Evolutionary conservation across 2,113 vertebrate genomes (phyloP), one percentile per base, ranked within the genome.

Genomic region (Psittacus erithacus): DNA sequence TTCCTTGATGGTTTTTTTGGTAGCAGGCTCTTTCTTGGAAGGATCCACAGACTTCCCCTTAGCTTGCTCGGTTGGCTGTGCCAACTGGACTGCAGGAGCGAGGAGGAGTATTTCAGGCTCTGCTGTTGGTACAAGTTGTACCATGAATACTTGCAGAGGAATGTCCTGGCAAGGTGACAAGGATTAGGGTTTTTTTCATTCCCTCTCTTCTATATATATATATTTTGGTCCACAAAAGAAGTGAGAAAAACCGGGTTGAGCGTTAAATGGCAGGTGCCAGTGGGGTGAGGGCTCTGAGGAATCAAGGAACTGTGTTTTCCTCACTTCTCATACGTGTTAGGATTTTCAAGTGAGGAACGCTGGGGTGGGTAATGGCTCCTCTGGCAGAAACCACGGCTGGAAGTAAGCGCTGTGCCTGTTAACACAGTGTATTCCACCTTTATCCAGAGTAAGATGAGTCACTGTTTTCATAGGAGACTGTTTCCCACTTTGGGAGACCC

Each of bases 81-180:
- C 96, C 95, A 96, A 93, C 92, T 94, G 96, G 96, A 82, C 93
- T 90, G 86, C 65, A 68, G 85, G 93, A 95, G 91, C 1, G 46
- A 86, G 9, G 87, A 94, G 92, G 87, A 88, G 81, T 94, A 94
- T 95, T 96, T 97, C 90, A 87, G 91, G 95, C 93, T 94, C 90
- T 92, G 88, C 86, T 93, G 84, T 92, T 96, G 93, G 96, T 97
- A 97, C 96, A 94, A 91, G 86, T 91, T 79, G 95, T 97, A 95
- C 96, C 71, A 38, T 91, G 89, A 93, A 84, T 89, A 29, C 86
- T 96, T 93, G 93, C 86, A 86, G 80, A 86, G 95, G 96, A 97
- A 96, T 96, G 96, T 95, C 88, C 88, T 96, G 95, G 86, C 90
- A 92, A 69, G 67, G 69, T 88, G 86, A 95, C 92, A 81, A 82